Evolutionary conservation across 2,888 invertebrate genomes (phyloP).

Genomic region (Gastracanthus pulcherrimus): DNA sequence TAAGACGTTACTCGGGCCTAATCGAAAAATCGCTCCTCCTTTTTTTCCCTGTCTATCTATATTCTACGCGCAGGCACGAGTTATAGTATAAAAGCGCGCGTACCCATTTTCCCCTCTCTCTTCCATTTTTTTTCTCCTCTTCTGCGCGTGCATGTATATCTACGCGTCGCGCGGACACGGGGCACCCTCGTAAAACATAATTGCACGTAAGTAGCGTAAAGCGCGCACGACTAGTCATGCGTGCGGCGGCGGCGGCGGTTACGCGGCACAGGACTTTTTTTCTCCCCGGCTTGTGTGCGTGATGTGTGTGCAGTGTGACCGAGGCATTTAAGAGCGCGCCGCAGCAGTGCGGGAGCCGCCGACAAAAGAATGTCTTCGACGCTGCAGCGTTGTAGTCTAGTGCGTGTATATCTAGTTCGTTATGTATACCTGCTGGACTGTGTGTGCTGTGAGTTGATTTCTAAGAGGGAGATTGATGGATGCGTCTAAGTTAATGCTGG

Average conservation of each 20-base stretch:
- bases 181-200: constrained; percentile 37
- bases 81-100: background rate
- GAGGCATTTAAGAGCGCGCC: too few relatives aligned
- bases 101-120: background rate
- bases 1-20: constrained; percentile 1
- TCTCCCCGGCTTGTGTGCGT: background rate
- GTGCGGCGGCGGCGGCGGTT: background rate
- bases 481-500: too few relatives aligned
- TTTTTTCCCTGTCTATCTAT: background rate
- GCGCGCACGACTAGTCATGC: background rate
- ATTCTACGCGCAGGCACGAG: background rate
- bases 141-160: background rate
- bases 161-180: background rate
- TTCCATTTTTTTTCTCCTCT: background rate
- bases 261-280: background rate
- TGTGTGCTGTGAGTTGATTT: too few relatives aligned
- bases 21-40: constrained; percentile 16
- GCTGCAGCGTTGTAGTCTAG: background rate
- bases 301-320: too few relatives aligned
- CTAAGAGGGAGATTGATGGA: too few relatives aligned
- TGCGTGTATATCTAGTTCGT: too few relatives aligned
- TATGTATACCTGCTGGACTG: too few relatives aligned
- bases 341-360: too few relatives aligned
- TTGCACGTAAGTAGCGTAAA: constrained; percentile 8
- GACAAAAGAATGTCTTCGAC: constrained; percentile 11